Conservation (phyloP, 2,888 invertebrate species). For the Erebia epiphron region DNA sequence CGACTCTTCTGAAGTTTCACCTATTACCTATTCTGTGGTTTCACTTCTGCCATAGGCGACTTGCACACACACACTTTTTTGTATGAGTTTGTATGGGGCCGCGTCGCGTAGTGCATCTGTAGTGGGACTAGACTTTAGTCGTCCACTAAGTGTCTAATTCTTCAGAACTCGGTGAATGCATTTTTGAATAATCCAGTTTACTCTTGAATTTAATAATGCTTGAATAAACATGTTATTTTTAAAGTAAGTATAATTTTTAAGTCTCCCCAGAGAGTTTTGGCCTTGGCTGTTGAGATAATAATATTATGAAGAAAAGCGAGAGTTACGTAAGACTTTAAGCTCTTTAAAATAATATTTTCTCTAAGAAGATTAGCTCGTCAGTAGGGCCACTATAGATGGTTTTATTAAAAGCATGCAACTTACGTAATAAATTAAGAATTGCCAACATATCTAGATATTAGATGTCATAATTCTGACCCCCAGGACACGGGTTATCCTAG, state of each 20-base stretch:
- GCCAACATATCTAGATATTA: no score
- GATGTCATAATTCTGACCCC: no score
- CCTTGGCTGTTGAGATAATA: constrained; percentile 6
- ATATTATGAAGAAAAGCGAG: neutral
- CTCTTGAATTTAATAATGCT: constrained; percentile 12
- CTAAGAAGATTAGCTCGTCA: neutral
- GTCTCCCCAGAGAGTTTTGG: constrained; percentile 6
- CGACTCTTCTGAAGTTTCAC: no score
- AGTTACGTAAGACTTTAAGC: neutral
- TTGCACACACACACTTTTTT: no score
- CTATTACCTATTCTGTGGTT: no score
- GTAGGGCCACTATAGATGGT: neutral
- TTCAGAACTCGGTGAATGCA: neutral
- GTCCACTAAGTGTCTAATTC: neutral
- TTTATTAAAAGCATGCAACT: no score
- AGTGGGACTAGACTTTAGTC: no score
- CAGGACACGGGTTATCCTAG: no score
- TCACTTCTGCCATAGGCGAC: no score
- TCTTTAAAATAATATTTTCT: neutral
- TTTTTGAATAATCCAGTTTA: neutral
- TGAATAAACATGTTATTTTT: constrained; percentile 19
- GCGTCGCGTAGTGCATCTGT: no score
- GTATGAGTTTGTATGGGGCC: no score
- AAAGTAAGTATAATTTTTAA: constrained; percentile 21
- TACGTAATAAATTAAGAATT: no score